Percentiles rank a stretch among this genome's conserved stretches.
Evolutionary conservation across 2,888 invertebrate species (phyloP).

Genomic region (Synergus gifuensis): DNA sequence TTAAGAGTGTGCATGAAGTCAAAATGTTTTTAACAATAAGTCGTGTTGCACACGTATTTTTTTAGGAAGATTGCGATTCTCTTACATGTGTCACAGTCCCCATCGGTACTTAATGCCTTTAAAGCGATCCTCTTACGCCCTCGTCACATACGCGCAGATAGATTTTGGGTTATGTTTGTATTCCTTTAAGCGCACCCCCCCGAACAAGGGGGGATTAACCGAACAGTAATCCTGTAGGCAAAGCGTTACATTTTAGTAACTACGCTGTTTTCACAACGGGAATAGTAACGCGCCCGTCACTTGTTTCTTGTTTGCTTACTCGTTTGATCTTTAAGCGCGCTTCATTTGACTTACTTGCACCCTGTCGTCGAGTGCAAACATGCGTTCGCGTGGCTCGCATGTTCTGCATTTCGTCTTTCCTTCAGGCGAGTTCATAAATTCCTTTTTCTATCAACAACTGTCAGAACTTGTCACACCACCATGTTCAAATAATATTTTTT

Average conservation of each 20-base stretch:
- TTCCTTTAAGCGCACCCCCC: conserved; percentile 50
- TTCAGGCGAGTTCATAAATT: not conserved
- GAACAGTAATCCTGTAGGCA: conserved; percentile 76
- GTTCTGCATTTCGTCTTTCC: conserved; percentile 24
- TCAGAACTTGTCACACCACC: not conserved
- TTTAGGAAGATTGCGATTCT: conserved; percentile 33
- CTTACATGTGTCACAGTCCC: conserved; percentile 17
- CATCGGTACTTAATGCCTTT: conserved; percentile 58
- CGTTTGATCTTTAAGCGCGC: conserved; percentile 74
- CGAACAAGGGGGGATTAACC: conserved; percentile 45
- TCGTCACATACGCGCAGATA: conserved; percentile 49
- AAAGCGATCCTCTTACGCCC: conserved; percentile 68
- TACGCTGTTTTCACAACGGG: conserved; percentile 74
- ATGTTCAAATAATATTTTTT: not conserved
- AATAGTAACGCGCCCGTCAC: conserved; percentile 70
- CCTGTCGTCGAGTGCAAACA: conserved; percentile 56
- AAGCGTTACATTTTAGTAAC: conserved; percentile 68
- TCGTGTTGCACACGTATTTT: conserved; percentile 26
- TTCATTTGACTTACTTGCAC: conserved; percentile 59
- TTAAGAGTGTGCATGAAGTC: conserved; percentile 18
- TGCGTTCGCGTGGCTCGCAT: conserved; percentile 49
- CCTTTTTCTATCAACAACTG: conserved; percentile 6
- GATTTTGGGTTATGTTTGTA: conserved; percentile 72
- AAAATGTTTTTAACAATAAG: conserved; percentile 33
- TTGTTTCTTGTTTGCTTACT: conserved; percentile 76